Evolutionary conservation across 2,113 vertebrate species (phyloP), one percentile per base, ranked within the genome.

Genomic region (Perca fluviatilis): DNA sequence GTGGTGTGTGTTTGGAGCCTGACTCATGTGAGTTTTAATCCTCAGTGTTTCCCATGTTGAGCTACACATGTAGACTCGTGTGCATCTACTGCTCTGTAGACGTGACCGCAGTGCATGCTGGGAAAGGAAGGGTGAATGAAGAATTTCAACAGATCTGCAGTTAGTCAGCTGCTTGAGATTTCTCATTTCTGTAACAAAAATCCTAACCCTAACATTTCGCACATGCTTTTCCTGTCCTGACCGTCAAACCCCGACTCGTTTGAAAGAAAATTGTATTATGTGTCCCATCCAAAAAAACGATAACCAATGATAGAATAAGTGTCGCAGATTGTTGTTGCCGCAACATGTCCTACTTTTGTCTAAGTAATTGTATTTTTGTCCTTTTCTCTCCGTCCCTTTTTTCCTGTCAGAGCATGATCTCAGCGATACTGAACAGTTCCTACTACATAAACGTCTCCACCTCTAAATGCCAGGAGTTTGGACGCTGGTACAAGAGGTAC

Each of bases 401-500:
- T 77, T 33, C 25, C 11, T 33, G 1, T 56, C 94, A 98, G 97
- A 98, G 97, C 91, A 97, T 98, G 97, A 98, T 98, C 95, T 97
- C 97, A 88, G 97, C 97, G 79, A 97, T 98, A 85, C 96, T 98
- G 91, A 98, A 97, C 96, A 97, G 96, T 80, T 98, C 97, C 85
- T 98, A 97, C 93, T 98, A 98, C 92, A 96, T 97, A 95, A 98
- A 97, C 85, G 97, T 98, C 90, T 98, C 97, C 95, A 94, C 96
- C 92, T 96, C 96, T 60, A 98, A 98, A 92, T 98, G 97, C 95
- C 97, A 98, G 93, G 97, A 98, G 93, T 98, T 98, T 88, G 97
- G 97, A 85, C 96, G 97, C 95, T 98, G 97, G 97, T 98, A 97
- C 95, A 97, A 97, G 94, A 97, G 97, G 81, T 97, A 96, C 95